Percentiles rank a stretch among this genome's conserved stretches.
These are phyloP conservation scores for Pagetopsis macropterus DNA, from an alignment of 2,797 vertebrate genomes.

Conservation along the genomic window DNA sequence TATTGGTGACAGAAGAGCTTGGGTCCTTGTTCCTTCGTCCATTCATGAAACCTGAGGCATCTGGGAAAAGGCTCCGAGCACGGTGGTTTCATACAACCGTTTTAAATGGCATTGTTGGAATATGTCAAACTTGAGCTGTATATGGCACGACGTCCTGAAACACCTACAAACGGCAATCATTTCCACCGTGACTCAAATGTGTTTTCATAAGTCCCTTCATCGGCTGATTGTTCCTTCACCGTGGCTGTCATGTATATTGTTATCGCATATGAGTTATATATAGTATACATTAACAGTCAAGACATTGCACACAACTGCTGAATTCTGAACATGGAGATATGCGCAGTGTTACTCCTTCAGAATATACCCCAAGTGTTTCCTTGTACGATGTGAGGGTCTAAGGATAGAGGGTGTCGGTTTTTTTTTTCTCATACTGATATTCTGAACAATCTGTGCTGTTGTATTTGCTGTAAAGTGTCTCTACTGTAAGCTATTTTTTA, in stretches of 20 bases:
- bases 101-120: not conserved
- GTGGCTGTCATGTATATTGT: not conserved
- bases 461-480: no score
- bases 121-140: not conserved
- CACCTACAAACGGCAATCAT: not conserved
- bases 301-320: not conserved
- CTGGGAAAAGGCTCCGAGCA: slow-evolving; percentile 24
- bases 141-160: not conserved
- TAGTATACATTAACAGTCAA: not conserved
- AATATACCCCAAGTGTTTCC: not conserved
- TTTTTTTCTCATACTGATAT: no score
- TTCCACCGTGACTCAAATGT: not conserved
- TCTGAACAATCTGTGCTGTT: no score
- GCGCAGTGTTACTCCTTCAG: not conserved
- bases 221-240: not conserved
- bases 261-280: not conserved
- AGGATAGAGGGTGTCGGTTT: no score
- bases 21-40: slow-evolving; percentile 9
- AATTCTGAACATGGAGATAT: not conserved
- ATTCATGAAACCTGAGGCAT: slow-evolving; percentile 37
- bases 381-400: no score
- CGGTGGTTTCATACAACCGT: not conserved
- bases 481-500: no score
- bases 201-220: not conserved
- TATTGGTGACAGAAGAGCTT: slow-evolving; percentile 26